Base-by-base conservation (phyloP, 2,888 invertebrate species). In the Xestobium rufovillosum region DNA sequence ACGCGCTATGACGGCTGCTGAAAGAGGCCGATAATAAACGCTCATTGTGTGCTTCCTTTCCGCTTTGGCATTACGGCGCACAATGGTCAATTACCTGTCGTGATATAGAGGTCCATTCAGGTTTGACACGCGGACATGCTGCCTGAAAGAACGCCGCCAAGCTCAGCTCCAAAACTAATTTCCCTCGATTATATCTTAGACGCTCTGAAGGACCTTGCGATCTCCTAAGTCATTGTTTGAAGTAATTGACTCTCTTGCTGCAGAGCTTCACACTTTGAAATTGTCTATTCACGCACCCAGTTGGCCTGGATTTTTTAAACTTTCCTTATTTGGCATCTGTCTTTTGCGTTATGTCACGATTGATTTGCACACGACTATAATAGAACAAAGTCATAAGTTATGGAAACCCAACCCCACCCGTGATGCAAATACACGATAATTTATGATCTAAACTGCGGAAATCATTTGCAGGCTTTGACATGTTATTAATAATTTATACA, bases 21-120 rank as follows among this genome's bases (percentile, higher is more conserved):
- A 61, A 61, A 60, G 59, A 53, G 53, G 44, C 52, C 57, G 59
- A 59, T 60, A 59, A 59, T 60, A 60, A 55, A 56, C 57, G 57
- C 49, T 55, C 56, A 60, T 60, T 60, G 60, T 61, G 49, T 48
- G 56, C 57, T 60, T 60, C 58, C 58, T 60, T 57, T 56, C 55
- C 53, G 51, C 48, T 47, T 50, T 51, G 47, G 53, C 51, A 56
- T 55, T 56, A 53, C 51, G 39, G 45, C 45, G 49, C 53, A 61
- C 61, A 61, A 61, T 61, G 58, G 61, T 60, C 61, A 60, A 61
- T 61, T 61, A 61, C 60, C 60, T 60, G 60, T 57, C 57, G 59
- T 57, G 58, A 59, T 59, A 57, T 56, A 51, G 54, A 52, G 51
- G 51, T 49, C 50, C 47, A 50, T 50, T 51, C 47, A 50, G 38